Base-by-base conservation (phyloP, 2,113 vertebrate species). In the Rhizomys pruinosus region DNA sequence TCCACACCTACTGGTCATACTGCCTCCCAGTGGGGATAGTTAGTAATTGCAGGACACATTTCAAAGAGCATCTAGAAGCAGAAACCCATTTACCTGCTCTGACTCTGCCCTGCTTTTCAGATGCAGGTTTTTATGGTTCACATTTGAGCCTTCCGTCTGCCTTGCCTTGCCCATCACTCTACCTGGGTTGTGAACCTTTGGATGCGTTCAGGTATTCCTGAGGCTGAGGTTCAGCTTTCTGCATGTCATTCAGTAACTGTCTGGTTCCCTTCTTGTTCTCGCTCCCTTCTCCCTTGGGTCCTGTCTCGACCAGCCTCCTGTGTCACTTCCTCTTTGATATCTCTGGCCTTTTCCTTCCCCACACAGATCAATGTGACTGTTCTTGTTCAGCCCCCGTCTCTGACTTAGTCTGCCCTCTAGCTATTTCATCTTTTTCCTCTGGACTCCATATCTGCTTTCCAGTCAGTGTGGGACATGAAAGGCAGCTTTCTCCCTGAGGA, bases 61-160 rank as follows among this genome's bases (percentile, higher is more conserved):
- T 22, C 34, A 23, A 9, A 61, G 22, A 25, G 63, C 32, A 11
- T 7, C 68, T 52, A 15, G 63, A 6, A 47, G 55, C 44, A 4
- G 16, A 3, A 4, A 20, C 27, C 59, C 1, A 71, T 27, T 34
- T 3, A 34, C 27, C 32, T 16, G 23, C 68, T 5, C 2, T 16
- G 32, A 17, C 25, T 52, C 59, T 7, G 10, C 44, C 22, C 61
- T 44, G 17, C 25, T 25, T 16, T 29, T 15, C 4, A 0, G 0
- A 34, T 4, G 0, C 6, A 5, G 59, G 2, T 44, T 16, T n/a
- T 29, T 22, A 6, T 3, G 4, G n/a, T 23, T 68, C 3, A 16
- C 4, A 0, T 11, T 2, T 20, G 86, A 34, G 13, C 15, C 27
- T 47, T 13, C 0, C 0, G 19, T 52, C 0, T 20, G 0, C 17